phyloP scores from a whole-genome alignment of 2,113 vertebrate species.

The Cynopterus brachyotis region DNA sequence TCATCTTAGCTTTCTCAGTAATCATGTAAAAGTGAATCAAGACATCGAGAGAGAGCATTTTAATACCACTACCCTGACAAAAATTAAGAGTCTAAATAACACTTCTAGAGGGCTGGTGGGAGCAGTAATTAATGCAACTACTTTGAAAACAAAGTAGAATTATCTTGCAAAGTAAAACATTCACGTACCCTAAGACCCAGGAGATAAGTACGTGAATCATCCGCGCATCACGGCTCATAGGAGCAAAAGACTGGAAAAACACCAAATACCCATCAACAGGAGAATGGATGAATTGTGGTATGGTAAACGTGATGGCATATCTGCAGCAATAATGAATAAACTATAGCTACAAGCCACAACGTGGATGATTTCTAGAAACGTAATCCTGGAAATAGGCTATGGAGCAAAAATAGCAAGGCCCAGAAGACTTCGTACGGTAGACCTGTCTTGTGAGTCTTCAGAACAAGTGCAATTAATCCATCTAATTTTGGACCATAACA shows the following conservation, averaged over 20 bases:
- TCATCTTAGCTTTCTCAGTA: not conserved
- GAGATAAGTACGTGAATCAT: not conserved
- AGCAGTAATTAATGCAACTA: not conserved
- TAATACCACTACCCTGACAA: not conserved
- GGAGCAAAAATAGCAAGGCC: not conserved
- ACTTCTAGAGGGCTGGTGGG: not conserved
- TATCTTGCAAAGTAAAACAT: not conserved
- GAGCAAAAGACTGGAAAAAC: not conserved
- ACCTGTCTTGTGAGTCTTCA: not conserved
- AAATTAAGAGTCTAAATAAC: not conserved
- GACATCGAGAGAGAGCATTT: not conserved
- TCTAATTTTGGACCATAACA: not conserved
- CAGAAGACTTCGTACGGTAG: not conserved
- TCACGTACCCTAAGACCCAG: not conserved
- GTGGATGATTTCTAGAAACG: not conserved
- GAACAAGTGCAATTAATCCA: not conserved
- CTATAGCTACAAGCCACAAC: not conserved
- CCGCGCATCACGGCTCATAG: not conserved
- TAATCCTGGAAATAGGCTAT: not conserved
- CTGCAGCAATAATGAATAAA: not conserved
- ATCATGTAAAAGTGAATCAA: not conserved
- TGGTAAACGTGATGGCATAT: not conserved
- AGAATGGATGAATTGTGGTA: not conserved
- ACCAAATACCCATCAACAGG: not conserved
- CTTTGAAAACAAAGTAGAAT: not conserved